Evolutionary conservation across 2,888 invertebrate genomes (phyloP).

Genomic region (Drosophila neotestacea): DNA sequence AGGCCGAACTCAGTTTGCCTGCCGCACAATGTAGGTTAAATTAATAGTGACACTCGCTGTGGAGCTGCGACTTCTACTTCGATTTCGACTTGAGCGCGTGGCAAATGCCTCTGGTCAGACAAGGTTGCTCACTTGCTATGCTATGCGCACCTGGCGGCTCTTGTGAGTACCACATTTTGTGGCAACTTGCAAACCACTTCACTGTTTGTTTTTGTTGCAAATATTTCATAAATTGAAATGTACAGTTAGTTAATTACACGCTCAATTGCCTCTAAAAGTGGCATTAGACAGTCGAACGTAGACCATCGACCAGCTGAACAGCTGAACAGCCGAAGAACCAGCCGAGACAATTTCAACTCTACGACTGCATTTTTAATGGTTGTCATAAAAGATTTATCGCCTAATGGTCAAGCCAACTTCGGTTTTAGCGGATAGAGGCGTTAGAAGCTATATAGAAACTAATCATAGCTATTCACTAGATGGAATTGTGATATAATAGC

Average conservation of each 20-base stretch:
- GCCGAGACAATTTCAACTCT: conserved; percentile 51
- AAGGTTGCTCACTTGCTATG: conserved; percentile 20
- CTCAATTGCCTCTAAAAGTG: conserved; percentile 76
- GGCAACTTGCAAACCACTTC: conserved; percentile 38
- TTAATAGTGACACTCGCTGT: conserved; percentile 82
- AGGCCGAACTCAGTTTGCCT: conserved; percentile 6
- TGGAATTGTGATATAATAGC: conserved; percentile 46
- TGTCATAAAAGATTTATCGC: conserved; percentile 72
- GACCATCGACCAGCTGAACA: not conserved
- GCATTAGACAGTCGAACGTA: conserved; percentile 56
- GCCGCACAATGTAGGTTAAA: conserved; percentile 79
- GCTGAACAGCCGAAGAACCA: conserved; percentile 28
- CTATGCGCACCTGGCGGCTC: conserved; percentile 68
- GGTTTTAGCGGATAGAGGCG: conserved; percentile 39
- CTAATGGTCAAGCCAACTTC: conserved; percentile 39
- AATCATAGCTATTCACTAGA: conserved; percentile 39
- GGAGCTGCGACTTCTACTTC: conserved; percentile 12
- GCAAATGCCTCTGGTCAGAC: conserved; percentile 49
- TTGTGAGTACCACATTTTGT: conserved; percentile 42
- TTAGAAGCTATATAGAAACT: conserved; percentile 29
- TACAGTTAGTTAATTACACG: conserved; percentile 81
- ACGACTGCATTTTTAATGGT: conserved; percentile 61
- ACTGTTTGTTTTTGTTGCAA: conserved; percentile 44
- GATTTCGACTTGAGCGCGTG: conserved; percentile 39
- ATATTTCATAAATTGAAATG: conserved; percentile 79